Evolutionary conservation across 1,140 invertebrate species (phyloP).

Genomic region (Hetaerina americana): DNA sequence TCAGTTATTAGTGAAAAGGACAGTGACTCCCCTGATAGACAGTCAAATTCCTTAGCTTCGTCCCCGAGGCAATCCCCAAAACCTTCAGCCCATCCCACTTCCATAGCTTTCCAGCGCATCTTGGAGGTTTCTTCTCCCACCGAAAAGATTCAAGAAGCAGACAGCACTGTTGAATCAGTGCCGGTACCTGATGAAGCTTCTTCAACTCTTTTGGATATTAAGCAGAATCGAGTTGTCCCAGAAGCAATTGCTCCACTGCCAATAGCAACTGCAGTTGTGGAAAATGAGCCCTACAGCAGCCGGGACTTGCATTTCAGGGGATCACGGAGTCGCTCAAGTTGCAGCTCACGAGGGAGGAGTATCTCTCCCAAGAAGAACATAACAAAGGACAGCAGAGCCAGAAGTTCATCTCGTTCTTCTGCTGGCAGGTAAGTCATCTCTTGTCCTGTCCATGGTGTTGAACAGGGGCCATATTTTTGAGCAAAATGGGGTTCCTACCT

Average conservation of each 20-base stretch:
- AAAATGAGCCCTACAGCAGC: not conserved
- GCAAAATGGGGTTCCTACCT: too few relatives aligned
- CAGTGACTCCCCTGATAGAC: too few relatives aligned
- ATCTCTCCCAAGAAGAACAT: not conserved
- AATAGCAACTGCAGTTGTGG: too few relatives aligned
- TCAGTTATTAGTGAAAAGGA: too few relatives aligned
- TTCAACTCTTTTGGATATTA: not conserved
- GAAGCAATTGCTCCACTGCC: too few relatives aligned
- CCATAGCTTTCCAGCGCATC: too few relatives aligned
- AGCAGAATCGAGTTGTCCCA: not conserved
- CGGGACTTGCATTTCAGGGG: not conserved
- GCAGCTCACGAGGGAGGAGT: not conserved
- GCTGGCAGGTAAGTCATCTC: not conserved
- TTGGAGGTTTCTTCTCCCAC: not conserved
- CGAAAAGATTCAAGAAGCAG: not conserved
- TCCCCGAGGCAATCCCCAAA: too few relatives aligned
- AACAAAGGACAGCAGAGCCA: not conserved
- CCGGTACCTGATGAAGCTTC: not conserved
- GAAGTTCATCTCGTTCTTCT: not conserved
- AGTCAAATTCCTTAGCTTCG: too few relatives aligned
- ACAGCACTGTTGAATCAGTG: not conserved
- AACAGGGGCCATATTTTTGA: too few relatives aligned
- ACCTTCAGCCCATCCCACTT: too few relatives aligned
- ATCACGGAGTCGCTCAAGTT: not conserved
- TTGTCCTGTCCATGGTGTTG: too few relatives aligned